These are phyloP conservation scores for Lagopus leucura DNA, from an alignment of 2,113 vertebrate species.

Conservation along the genomic window DNA sequence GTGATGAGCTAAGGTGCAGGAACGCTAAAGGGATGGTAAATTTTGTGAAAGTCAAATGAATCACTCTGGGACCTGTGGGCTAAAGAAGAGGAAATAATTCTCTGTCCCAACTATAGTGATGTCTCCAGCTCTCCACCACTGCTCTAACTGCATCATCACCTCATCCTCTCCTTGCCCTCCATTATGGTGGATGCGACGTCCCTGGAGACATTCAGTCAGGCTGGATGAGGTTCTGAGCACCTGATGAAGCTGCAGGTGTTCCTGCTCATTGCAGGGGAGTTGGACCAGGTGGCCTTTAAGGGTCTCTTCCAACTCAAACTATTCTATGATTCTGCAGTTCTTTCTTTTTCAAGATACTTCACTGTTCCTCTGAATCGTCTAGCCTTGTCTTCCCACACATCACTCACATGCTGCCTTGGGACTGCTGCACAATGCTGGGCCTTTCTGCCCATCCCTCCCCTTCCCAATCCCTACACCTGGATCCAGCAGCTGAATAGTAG, in stretches of 20 bases:
- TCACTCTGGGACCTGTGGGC: background rate
- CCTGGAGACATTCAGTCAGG: too few relatives aligned
- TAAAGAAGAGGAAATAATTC: background rate
- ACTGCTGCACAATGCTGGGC: too few relatives aligned
- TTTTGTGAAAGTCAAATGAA: background rate
- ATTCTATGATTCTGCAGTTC: too few relatives aligned
- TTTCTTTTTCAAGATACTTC: background rate
- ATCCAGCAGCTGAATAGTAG: background rate
- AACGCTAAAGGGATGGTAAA: background rate
- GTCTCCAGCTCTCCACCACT: background rate
- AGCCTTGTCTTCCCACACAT: background rate
- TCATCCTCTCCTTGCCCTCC: too few relatives aligned
- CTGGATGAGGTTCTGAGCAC: too few relatives aligned
- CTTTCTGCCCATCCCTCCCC: too few relatives aligned
- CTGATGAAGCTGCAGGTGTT: too few relatives aligned
- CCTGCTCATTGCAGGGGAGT: too few relatives aligned
- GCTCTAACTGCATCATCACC: background rate
- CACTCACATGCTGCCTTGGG: accelerated
- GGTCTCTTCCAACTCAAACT: too few relatives aligned
- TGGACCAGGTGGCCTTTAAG: too few relatives aligned
- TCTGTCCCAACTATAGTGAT: background rate
- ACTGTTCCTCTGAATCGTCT: background rate
- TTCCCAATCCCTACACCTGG: background rate
- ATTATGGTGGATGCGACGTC: too few relatives aligned
- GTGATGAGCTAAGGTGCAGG: background rate